A percentile compares a stretch with the other conserved stretches of the same genome.
Conservation (phyloP, 2,888 invertebrate species). For the Ichneumoninae sp. region DNA sequence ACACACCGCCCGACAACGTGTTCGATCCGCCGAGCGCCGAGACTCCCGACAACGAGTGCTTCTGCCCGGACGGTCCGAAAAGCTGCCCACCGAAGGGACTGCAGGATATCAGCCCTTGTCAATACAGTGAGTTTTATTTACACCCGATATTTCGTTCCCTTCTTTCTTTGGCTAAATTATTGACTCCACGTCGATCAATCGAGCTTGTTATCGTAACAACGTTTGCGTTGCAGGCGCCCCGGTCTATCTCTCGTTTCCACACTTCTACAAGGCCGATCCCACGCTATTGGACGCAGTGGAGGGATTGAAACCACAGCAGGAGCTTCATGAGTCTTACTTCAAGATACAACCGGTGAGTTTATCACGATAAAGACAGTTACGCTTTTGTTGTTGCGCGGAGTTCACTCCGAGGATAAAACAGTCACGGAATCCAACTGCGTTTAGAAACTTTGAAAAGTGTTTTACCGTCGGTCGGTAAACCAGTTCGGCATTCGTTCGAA, state of each 20-base stretch:
- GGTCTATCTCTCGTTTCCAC: slow-evolving; percentile 94
- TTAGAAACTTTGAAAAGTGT: not conserved
- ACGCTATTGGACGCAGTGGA: slow-evolving; percentile 88
- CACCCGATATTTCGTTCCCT: not conserved
- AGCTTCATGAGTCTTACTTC: slow-evolving; percentile 91
- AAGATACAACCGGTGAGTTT: slow-evolving; percentile 93
- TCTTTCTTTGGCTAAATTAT: not conserved
- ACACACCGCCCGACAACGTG: slow-evolving; percentile 89
- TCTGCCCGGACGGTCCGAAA: slow-evolving; percentile 88
- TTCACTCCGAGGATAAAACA: not conserved
- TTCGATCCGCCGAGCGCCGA: slow-evolving; percentile 86
- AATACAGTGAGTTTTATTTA: slow-evolving; percentile 88
- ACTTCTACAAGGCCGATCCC: slow-evolving; percentile 93
- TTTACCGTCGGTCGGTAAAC: not conserved
- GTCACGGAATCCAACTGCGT: not conserved
- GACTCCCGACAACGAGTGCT: slow-evolving; percentile 89
- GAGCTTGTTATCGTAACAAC: not conserved
- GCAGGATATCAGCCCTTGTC: slow-evolving; percentile 95
- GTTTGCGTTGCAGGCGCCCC: slow-evolving; percentile 89
- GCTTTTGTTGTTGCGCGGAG: not conserved
- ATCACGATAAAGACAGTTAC: not conserved
- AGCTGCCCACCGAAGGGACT: slow-evolving; percentile 90
- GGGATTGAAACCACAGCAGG: slow-evolving; percentile 89
- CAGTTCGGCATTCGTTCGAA: not conserved
- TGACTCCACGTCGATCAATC: not conserved